Base-by-base conservation (phyloP, 1,140 invertebrate species). In the Pinna nobilis region DNA sequence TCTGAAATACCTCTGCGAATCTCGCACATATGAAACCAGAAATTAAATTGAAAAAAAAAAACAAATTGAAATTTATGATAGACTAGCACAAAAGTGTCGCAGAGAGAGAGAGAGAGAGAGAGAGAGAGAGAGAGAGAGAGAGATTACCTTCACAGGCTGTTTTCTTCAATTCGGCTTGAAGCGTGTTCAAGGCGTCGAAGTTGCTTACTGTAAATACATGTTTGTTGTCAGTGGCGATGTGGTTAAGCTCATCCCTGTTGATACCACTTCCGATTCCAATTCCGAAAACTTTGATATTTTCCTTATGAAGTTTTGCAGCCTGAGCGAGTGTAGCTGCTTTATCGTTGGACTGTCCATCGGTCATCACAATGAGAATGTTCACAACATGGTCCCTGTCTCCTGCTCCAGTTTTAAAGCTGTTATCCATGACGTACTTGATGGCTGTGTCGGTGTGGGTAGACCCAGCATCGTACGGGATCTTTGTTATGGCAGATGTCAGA, bases 121-220 rank as follows among this genome's bases (percentile, higher is more conserved):
- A 15, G 7, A 18, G 18, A 30, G 25, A 63, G 33, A 53, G 49
- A n/a, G n/a, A n/a, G n/a, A n/a, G n/a, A n/a, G n/a, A n/a, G n/a
- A n/a, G n/a, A n/a, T n/a, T n/a, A 84, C 82, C 77, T 77, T 69
- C 73, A 67, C 82, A 84, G 6, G 81, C 74, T 2, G 77, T 84
- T 37, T 81, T 81, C 64, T 76, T 76, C 37, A 84, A 53, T n/a
- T 63, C 66, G 0, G 76, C 75, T 61, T 82, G 75, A 9, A 84
- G 66, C 23, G 74, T 79, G 18, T 79, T 70, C 44, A 84, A 61
- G 6, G 76, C 77, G 33, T 76, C 61, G 49, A 82, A 84, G 57
- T 81, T 78, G 28, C 50, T 66, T 11, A 82, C 77, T 3, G 76
- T 80, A 50, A 84, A 80, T 2, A 82, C 81, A 47, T 80, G 71